A percentile compares a stretch with the other conserved stretches of the same genome.
Conservation (phyloP, 2,888 invertebrate genomes). For the Clivina fossor region DNA sequence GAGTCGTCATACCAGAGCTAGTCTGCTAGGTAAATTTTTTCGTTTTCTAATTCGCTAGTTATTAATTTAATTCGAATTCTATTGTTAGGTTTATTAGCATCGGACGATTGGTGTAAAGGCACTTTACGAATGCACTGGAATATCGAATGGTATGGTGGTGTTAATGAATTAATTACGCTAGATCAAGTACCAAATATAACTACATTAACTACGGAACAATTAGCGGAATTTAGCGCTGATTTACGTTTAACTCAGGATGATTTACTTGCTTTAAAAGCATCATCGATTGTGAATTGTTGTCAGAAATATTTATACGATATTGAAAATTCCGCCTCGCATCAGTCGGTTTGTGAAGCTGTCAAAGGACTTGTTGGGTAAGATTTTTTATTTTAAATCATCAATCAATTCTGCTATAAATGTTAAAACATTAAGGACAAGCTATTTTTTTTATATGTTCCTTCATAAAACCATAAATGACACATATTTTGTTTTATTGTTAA, state of each 20-base stretch:
- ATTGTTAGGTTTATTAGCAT: conserved; percentile 43
- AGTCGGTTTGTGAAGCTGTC: conserved; percentile 59
- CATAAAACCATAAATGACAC: too few species aligned
- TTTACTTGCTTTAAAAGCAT: conserved; percentile 55
- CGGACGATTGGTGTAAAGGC: conserved; percentile 49
- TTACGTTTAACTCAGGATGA: conserved; percentile 52
- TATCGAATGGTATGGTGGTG: conserved; percentile 50
- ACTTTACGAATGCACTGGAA: conserved; percentile 55
- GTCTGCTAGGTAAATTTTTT: conserved; percentile 45
- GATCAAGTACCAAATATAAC: conserved; percentile 39
- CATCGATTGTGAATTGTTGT: conserved; percentile 58
- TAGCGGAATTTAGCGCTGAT: conserved; percentile 44
- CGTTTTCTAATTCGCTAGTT: conserved; percentile 14
- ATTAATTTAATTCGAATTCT: too few species aligned
- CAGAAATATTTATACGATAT: conserved; percentile 59
- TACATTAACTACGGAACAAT: conserved; percentile 40
- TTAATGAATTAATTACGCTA: conserved; percentile 48
- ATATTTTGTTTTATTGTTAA: too few species aligned
- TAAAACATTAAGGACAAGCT: too few species aligned
- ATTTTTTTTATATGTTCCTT: too few species aligned
- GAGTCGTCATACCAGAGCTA: conserved; percentile 51
- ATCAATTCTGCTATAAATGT: too few species aligned
- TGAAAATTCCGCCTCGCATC: conserved; percentile 66
- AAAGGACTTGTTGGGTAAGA: conserved; percentile 60
- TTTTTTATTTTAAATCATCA: too few species aligned